Base-by-base conservation (phyloP, 2,113 vertebrate species). In the Poeciliopsis occidentalis region DNA sequence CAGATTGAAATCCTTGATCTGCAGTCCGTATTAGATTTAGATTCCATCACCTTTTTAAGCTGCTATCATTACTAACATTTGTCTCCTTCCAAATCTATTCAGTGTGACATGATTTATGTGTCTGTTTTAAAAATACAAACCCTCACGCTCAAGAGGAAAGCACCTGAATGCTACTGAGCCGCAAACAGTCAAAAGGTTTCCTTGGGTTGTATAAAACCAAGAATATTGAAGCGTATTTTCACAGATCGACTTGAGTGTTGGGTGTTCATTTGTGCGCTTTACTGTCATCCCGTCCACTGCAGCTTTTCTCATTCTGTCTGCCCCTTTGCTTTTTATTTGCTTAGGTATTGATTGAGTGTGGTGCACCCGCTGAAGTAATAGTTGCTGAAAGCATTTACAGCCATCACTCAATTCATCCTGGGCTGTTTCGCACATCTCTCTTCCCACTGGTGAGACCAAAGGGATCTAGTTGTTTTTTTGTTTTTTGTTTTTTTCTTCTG, bases 331-430 rank as follows among this genome's bases (percentile, higher is more conserved):
- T 93, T 93, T 93, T 91, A 92, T 92, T 91, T 92, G 91, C 91
- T 91, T 83, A 74, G 88, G 76, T 94, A 94, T 95, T 94, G 94
- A 95, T 95, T 93, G 82, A 89, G 91, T 89, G 87, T 83, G 88
- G 85, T 92, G 81, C 87, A 90, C 87, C 88, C 91, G 86, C 91
- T 91, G 90, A 94, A 92, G 93, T 94, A 93, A 94, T 93, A 93
- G 87, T 93, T 94, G 90, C 92, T 94, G 91, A 94, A 92, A 94
- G 91, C 91, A 92, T 93, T 92, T 91, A 89, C 87, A 89, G 92
- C 88, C 90, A 82, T 88, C 86, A 80, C 87, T 93, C 90, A 92
- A 85, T 92, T 92, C 81, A 78, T 77, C 81, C 70, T 8, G 69
- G 63, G 73, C 78, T 61, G 60, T 78, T 89, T 80, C 75, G 47